These are phyloP conservation scores for Epicauta chinensis DNA, from an alignment of 1,140 invertebrate genomes.

Conservation along the genomic window DNA sequence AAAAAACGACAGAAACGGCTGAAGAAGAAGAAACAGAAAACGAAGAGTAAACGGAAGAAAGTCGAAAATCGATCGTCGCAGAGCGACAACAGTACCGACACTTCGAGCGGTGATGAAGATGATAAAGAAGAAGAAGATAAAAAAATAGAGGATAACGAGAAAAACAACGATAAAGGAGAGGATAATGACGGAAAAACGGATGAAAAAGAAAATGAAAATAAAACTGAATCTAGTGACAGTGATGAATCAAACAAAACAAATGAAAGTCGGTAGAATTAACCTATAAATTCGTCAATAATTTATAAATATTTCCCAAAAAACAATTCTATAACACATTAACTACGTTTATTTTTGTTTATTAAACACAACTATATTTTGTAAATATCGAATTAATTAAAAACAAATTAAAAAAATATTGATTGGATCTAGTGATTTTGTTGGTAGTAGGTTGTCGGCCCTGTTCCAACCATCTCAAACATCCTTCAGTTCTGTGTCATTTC, in stretches of 20 bases:
- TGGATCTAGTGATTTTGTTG: background rate
- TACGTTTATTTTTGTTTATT: no score
- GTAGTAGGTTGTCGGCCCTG: background rate
- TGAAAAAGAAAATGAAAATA: background rate
- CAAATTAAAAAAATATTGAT: no score
- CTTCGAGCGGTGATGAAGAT: conserved; percentile 18
- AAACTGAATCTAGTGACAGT: conserved; percentile 2
- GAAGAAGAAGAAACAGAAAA: conserved; percentile 68
- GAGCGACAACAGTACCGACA: background rate
- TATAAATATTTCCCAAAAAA: no score
- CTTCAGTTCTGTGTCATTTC: conserved; percentile 2
- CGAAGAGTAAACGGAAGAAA: conserved; percentile 29
- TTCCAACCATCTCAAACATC: background rate
- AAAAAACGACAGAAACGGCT: conserved; percentile 79
- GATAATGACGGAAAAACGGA: background rate
- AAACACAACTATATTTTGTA: no score
- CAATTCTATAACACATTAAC: no score
- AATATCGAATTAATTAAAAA: no score
- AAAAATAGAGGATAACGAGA: conserved; percentile 19
- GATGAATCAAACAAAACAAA: conserved; percentile 7
- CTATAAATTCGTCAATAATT: no score
- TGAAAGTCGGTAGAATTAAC: conserved; percentile 8
- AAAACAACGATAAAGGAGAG: conserved; percentile 1
- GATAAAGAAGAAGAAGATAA: conserved; percentile 25
- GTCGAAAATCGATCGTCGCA: background rate